Evolutionary conservation across 2,888 invertebrate genomes (phyloP).

Genomic region (Tetragonisca angustula): DNA sequence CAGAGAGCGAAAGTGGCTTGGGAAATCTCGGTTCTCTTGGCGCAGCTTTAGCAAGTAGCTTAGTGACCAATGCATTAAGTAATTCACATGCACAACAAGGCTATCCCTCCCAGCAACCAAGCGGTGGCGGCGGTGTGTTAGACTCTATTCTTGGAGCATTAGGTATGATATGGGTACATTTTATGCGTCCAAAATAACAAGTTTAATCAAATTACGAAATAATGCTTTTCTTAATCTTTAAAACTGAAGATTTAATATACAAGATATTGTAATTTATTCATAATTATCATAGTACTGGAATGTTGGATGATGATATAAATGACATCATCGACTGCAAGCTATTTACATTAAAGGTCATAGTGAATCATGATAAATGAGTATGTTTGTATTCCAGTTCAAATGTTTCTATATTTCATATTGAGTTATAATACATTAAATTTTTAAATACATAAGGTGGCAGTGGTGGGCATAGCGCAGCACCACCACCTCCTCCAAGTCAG

Average conservation of each 20-base stretch:
- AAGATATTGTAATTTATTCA: slow-evolving; percentile 8
- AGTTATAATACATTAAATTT: slow-evolving; percentile 3
- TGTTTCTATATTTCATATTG: background rate
- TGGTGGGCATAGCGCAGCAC: slow-evolving; percentile 48
- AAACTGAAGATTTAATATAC: slow-evolving; percentile 4
- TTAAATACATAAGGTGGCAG: slow-evolving; percentile 45
- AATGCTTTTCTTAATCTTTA: background rate
- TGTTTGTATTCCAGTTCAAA: background rate
- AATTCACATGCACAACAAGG: slow-evolving; percentile 74
- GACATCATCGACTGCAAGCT: slow-evolving; percentile 64
- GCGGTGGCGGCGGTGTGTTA: slow-evolving; percentile 72
- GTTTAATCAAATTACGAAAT: background rate
- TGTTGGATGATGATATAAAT: slow-evolving; percentile 46
- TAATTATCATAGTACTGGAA: slow-evolving; percentile 18
- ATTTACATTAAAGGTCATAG: slow-evolving; percentile 54
- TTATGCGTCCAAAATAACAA: background rate
- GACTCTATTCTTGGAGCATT: slow-evolving; percentile 81
- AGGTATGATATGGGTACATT: slow-evolving; percentile 68
- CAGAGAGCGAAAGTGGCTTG: slow-evolving; percentile 76
- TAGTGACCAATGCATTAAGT: slow-evolving; percentile 77
- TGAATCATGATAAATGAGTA: slow-evolving; percentile 29
- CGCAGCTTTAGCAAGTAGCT: slow-evolving; percentile 79
- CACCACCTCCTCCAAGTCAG: slow-evolving; percentile 56
- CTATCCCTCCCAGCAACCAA: slow-evolving; percentile 76
- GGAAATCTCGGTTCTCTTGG: slow-evolving; percentile 80